phyloP scores from a whole-genome alignment of 2,888 invertebrate species.

The Lithophane ornitopus region DNA sequence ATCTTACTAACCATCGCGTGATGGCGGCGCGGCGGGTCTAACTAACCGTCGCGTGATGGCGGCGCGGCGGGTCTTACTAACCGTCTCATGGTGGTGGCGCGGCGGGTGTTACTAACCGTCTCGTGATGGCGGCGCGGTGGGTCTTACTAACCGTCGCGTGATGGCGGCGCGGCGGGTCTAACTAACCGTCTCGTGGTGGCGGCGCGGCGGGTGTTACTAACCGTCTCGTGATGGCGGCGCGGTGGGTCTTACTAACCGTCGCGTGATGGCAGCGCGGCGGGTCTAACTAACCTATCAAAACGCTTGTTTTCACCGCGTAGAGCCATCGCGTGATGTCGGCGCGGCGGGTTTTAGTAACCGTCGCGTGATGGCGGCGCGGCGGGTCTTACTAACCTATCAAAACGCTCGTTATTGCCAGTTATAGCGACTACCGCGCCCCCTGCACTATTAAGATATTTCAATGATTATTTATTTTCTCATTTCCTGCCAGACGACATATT shows the following conservation, averaged over 20 bases:
- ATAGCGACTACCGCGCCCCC: conserved; percentile 1
- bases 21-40: too few relatives aligned
- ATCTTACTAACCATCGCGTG: conserved; percentile 45
- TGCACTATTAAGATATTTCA: conserved; percentile 9
- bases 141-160: too few relatives aligned
- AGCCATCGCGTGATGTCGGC: conserved; percentile 26
- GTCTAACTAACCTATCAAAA: background rate
- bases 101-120: conserved; percentile 11
- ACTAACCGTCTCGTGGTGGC: background rate
- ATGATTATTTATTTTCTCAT: conserved; percentile 27
- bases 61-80: background rate
- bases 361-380: background rate
- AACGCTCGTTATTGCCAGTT: conserved; percentile 14
- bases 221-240: conserved; percentile 37
- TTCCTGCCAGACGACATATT: background rate
- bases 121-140: too few relatives aligned
- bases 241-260: too few relatives aligned
- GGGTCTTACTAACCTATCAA: background rate
- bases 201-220: too few relatives aligned
- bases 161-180: background rate
- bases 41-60: too few relatives aligned
- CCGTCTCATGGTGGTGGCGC: too few relatives aligned
- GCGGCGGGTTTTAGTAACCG: background rate
- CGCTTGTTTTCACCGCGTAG: conserved; percentile 14
- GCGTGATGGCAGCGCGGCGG: background rate